Conservation (phyloP, 1,140 invertebrate species). For the Campodea augens region DNA sequence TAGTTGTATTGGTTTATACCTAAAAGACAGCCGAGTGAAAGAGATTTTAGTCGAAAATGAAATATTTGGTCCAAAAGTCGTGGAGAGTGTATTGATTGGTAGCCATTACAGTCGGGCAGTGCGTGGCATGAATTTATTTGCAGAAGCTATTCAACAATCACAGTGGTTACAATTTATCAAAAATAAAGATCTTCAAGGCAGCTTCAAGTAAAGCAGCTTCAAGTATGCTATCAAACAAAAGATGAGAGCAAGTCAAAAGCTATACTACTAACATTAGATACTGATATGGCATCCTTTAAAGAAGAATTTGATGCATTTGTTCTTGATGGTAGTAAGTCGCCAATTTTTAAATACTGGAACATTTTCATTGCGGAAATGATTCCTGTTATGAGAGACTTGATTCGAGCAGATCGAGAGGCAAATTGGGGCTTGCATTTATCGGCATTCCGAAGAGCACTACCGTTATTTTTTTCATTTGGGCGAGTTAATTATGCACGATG, state of each 20-base stretch:
- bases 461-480: conserved; percentile 3
- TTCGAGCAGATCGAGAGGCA: background rate
- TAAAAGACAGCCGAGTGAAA: background rate
- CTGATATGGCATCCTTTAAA: background rate
- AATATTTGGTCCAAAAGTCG: background rate
- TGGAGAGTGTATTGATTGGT: background rate
- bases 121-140: background rate
- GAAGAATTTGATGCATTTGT: background rate
- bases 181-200: too few relatives aligned
- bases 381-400: conserved; percentile 1
- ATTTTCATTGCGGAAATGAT: background rate
- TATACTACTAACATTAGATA: background rate
- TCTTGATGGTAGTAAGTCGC: background rate
- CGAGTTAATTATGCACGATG: conserved; percentile 3
- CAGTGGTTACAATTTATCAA: background rate
- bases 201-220: background rate
- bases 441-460: background rate
- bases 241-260: background rate
- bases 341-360: background rate
- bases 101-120: background rate
- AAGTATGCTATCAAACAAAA: background rate
- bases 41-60: conserved; percentile 3
- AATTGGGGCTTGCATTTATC: conserved; percentile 4
- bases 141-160: conserved; percentile 1
- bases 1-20: conserved; percentile 6